phyloP scores from a whole-genome alignment of 2,888 invertebrate species.

The Icerya purchasi region DNA sequence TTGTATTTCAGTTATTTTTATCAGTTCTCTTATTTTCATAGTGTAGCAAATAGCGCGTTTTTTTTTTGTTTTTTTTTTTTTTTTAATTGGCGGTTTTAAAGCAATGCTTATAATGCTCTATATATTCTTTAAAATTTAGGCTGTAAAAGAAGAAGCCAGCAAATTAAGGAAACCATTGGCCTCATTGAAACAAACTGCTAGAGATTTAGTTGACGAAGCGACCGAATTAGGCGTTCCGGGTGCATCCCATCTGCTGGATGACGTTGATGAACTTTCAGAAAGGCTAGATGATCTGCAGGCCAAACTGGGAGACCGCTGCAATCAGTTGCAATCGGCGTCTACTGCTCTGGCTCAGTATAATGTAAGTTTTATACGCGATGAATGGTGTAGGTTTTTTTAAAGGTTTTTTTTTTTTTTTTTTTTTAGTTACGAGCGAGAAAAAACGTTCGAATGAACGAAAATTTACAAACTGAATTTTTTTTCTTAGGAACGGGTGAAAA shows the following conservation, averaged over 20 bases:
- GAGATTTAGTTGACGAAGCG: conserved; percentile 54
- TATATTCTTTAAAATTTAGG: too few species aligned
- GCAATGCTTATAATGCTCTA: conserved; percentile 8
- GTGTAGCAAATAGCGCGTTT: background rate
- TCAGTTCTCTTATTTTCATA: background rate
- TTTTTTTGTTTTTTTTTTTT: background rate
- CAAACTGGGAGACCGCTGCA: conserved; percentile 54
- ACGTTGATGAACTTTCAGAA: conserved; percentile 53
- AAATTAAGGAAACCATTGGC: conserved; percentile 53
- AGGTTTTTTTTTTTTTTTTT: background rate
- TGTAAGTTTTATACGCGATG: conserved; percentile 25
- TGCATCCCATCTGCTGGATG: conserved; percentile 52
- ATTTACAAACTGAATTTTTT: conserved; percentile 2
- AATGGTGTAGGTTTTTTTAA: too few species aligned
- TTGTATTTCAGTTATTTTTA: background rate
- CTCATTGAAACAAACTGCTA: conserved; percentile 41
- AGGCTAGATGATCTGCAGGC: conserved; percentile 52
- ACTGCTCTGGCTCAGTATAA: conserved; percentile 71
- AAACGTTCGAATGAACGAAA: too few species aligned
- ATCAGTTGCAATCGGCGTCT: conserved; percentile 61
- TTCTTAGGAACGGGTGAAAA: conserved; percentile 52
- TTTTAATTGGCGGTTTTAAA: background rate
- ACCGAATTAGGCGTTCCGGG: conserved; percentile 54
- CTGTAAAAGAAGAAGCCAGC: conserved; percentile 57
- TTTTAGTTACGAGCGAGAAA: background rate